Base-by-base conservation (phyloP, 1,140 invertebrate species). In the Drosophila triauraria region DNA sequence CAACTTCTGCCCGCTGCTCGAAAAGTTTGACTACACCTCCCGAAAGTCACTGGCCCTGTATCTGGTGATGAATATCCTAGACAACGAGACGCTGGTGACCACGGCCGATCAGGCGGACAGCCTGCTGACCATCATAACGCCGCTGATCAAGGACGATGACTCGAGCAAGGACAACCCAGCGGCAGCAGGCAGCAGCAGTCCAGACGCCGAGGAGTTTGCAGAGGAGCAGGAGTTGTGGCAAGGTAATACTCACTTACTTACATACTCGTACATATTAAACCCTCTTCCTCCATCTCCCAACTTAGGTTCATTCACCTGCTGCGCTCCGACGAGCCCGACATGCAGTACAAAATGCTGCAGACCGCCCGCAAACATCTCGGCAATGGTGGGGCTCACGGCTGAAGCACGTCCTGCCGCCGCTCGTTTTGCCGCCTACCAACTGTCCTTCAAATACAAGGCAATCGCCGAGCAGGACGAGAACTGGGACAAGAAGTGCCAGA, bases 401-500 rank as follows among this genome's bases (percentile, higher is more conserved):
- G 56, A 96, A 96, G 76, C 97, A 97, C 92, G 99, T 98, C 0
- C 94, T 99, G 62, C 98, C 99, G n/a, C 97, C 99, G 0, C 95
- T 99, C n/a, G 95, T 99, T 99, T 99, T 92, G 96, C 98, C 92
- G 98, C 98, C 0, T 99, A 98, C 91, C 96, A 97, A 69, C 94
- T 99, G 30, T 97, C 98, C 1, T 97, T 97, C 84, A 95, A 95
- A 47, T 99, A 98, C 88, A 96, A 96, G 91, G 94, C 96, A 15
- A 91, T 91, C 13, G 95, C 95, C 80, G 96, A 97, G 67, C 94
- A 98, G 95, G 98, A 99, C 94, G 97, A 98, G 57, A 98, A 98
- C 94, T 99, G 99, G 98, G 97, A 99, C 91, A 99, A 98, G 92
- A 99, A 99, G 92, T 98, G 98, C 83, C 96, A 98, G 88, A 99